Evolutionary conservation across 1,140 invertebrate species (phyloP).

Genomic region (Mactra quadrangularis): DNA sequence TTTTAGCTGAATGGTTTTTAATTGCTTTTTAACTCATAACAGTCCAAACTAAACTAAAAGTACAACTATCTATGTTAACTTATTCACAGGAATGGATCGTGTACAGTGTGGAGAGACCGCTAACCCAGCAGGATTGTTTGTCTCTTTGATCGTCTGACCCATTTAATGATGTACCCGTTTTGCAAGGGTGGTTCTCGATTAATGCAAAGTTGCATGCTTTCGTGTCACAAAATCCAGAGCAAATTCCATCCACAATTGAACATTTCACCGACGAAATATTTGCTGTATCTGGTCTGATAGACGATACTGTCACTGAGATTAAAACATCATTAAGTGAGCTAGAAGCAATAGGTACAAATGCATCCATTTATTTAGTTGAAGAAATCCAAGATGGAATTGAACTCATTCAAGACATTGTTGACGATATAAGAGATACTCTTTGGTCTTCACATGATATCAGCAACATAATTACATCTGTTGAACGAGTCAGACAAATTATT

Average conservation of each 20-base stretch:
- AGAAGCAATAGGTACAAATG: neutral
- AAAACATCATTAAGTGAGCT: neutral
- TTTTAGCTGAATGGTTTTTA: no score
- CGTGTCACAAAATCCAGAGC: neutral
- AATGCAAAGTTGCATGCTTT: constrained; percentile 1
- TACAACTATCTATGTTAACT: no score
- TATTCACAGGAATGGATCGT: constrained; percentile 4
- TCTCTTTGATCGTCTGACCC: constrained; percentile 24
- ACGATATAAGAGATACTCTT: neutral
- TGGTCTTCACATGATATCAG: neutral
- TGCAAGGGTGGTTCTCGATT: constrained; percentile 7
- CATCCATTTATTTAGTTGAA: neutral
- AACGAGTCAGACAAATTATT: neutral
- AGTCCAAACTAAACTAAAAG: no score
- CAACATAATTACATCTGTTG: neutral
- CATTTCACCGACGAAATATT: neutral
- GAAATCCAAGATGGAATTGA: neutral
- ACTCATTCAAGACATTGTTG: neutral
- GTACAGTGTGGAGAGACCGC: constrained; percentile 38
- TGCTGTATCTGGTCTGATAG: neutral
- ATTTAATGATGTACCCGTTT: constrained; percentile 28
- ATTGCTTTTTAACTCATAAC: no score
- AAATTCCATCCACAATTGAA: neutral
- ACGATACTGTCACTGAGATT: neutral
- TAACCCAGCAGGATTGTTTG: constrained; percentile 52